Conservation (phyloP, 2,888 invertebrate genomes). For the Cactoblastis cactorum region DNA sequence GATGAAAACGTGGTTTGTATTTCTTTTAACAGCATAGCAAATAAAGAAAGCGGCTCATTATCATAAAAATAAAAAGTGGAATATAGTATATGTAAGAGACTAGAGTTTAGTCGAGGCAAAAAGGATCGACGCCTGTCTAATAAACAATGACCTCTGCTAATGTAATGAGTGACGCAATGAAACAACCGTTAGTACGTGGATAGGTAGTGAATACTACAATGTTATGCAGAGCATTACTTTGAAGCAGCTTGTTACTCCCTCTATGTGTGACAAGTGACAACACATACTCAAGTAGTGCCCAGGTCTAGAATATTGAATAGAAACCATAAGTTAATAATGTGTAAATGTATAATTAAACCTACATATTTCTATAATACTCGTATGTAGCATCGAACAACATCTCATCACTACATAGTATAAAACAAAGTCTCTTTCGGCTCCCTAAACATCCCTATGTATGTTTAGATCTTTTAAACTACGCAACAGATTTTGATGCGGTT, state of each 20-base stretch:
- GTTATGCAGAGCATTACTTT: neutral
- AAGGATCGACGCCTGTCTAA: conserved; percentile 7
- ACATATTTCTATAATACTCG: no score
- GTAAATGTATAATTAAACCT: no score
- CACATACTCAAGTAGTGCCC: conserved; percentile 13
- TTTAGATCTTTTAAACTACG: no score
- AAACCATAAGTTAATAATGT: neutral
- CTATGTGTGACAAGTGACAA: neutral
- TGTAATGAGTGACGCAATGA: conserved; percentile 5
- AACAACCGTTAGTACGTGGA: neutral
- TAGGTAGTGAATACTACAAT: neutral
- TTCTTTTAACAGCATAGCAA: no score
- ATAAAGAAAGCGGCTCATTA: no score
- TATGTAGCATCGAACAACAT: no score
- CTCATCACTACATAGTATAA: no score
- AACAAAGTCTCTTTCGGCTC: no score
- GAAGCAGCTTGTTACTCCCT: neutral
- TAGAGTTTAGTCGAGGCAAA: neutral
- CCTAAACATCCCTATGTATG: no score
- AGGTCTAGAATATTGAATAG: neutral
- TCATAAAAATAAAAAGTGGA: neutral
- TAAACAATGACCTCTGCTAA: conserved; percentile 7
- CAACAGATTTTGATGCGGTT: no score
- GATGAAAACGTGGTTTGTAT: no score
- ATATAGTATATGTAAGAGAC: neutral